Base-by-base conservation (phyloP, 2,113 vertebrate species). In the Phylloscopus whistleri region DNA sequence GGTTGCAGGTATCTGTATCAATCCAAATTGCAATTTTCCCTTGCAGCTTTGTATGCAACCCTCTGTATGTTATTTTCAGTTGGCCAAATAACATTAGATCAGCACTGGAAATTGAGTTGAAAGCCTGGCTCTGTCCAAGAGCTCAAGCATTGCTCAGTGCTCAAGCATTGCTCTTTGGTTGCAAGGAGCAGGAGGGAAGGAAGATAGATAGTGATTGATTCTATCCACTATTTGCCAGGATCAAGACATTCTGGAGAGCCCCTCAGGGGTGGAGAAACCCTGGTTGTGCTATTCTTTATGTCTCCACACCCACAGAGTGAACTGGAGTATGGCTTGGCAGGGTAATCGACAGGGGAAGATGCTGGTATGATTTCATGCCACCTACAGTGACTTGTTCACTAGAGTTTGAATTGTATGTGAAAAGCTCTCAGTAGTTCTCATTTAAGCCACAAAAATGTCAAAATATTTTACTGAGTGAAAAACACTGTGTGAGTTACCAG, bases 391-490 rank as follows among this genome's bases (percentile, higher is more conserved):
- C 66, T 74, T 92, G 51, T 62, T 93, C 83, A 84, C 60, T 78
- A 44, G 64, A 76, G 70, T 84, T 96, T 96, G 67, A 95, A 94
- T 94, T 97, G 87, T 87, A 80, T 58, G 31, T 85, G 77, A 87
- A 84, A 76, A 94, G 39, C 53, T 86, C 94, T 95, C 37, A 5
- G 80, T 77, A 77, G 52, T 63, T 87, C 92, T 91, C 77, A 92
- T 93, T 84, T 95, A 90, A 75, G 52, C 66, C 28, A 75, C 18
- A 44, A 74, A 97, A 97, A 95, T 94, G 94, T 96, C 96, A 96
- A 95, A 96, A 97, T 97, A 96, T 96, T 97, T 97, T 95, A 95
- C 84, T 74, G 46, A 44, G 44, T 64, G 59, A 43, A 75, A 93
- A 96, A 95, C 84, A 86, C 37, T 80, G 92, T 66, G 15, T 84